Evolutionary conservation across 2,888 invertebrate species (phyloP), one percentile per base, ranked within the genome.

Genomic region (Cosmia trapezina): DNA sequence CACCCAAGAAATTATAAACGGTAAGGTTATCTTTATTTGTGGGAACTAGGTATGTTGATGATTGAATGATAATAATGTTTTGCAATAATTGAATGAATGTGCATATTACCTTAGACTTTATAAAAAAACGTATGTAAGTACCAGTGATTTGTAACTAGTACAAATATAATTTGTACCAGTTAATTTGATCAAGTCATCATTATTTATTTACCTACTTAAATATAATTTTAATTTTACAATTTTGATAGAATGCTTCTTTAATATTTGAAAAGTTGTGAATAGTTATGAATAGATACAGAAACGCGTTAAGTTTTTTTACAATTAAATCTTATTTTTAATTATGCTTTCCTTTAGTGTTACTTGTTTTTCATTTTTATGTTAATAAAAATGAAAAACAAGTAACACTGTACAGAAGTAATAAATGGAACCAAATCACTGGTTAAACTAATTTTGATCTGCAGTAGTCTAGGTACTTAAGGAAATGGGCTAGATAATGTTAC

Each of bases 111-210:
- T 63, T 56, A 65, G 54, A 47, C 11, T 53, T 65, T 37, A 33
- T 37, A 62, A 51, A 61, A 59, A 61, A 57, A 53, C 37, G 37
- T 6, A 37, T 37, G 6, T 59, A 57, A 57, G 61, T 83, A 57
- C 66, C 69, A 83, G 84, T 81, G 81, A 83, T 81, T 76, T 81
- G 84, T 64, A 68, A 84, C 77, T 77, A 72, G 82, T 71, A 59
- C 65, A 81, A 80, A 80, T 80, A 19, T 67, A 76, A 83, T 81
- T 80, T 83, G 75, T 63, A 75, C 65, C 43, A 17, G 53, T 73
- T 49, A 12, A 64, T 69, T 65, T 28, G 22, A 60, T 41, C 49
- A 78, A 65, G 63, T 68, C 47, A 41, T 65, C 11, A 37, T 49
- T 68, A 74, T 79, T 64, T 83, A 83, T 74, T 67, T n/a, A n/a